A percentile compares a stretch with the other conserved stretches of the same genome.
These are phyloP conservation scores for Latrodectus geometricus DNA, from an alignment of 1,140 invertebrate genomes.

Conservation along the genomic window DNA sequence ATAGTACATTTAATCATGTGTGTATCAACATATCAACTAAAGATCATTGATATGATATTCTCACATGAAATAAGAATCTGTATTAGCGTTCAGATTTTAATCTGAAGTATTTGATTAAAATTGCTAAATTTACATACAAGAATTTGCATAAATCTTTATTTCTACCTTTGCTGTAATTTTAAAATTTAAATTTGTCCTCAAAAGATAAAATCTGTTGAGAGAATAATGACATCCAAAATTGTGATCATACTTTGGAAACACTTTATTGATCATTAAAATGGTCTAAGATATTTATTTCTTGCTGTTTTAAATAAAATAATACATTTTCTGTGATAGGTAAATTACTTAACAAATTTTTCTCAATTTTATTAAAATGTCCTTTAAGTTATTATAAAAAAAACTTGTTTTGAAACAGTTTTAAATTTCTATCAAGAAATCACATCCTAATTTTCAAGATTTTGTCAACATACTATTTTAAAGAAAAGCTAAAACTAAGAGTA, in stretches of 20 bases:
- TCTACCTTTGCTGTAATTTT: background rate
- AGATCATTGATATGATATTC: slow-evolving; percentile 31
- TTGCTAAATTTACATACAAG: slow-evolving; percentile 34
- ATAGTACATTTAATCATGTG: slow-evolving; percentile 23
- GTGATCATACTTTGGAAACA: too few relatives aligned
- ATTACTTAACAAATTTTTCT: too few relatives aligned
- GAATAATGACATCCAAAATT: background rate
- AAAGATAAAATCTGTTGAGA: background rate
- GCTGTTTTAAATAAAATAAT: background rate
- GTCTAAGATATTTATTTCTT: background rate
- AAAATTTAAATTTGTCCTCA: background rate
- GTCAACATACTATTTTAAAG: too few relatives aligned
- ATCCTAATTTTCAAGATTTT: too few relatives aligned
- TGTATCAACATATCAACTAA: slow-evolving; percentile 38
- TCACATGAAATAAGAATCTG: slow-evolving; percentile 32
- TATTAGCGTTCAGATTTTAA: slow-evolving; percentile 29
- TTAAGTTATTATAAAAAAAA: too few relatives aligned
- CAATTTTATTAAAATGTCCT: too few relatives aligned
- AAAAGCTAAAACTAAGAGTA: too few relatives aligned
- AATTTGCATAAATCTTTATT: background rate
- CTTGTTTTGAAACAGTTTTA: too few relatives aligned
- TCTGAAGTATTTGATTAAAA: slow-evolving; percentile 25
- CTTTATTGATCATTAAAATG: background rate
- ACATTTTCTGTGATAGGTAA: too few relatives aligned
- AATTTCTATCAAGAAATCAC: too few relatives aligned